These are phyloP conservation scores for Apostichopus leukothele DNA, from an alignment of 53 echinoderm and acorn worm genomes.

Conservation along the genomic window DNA sequence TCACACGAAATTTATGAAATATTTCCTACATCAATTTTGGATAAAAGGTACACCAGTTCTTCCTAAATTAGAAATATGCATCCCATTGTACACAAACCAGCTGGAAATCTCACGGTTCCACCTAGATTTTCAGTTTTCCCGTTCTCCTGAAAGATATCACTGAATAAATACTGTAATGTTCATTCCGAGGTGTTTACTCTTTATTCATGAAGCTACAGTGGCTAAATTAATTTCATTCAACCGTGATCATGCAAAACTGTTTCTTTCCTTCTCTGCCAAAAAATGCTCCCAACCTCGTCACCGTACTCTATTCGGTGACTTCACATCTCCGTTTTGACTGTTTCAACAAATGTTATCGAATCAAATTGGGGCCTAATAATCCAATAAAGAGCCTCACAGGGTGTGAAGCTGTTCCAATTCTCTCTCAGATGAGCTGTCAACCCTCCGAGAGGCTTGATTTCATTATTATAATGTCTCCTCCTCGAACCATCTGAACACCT, in stretches of 20 bases:
- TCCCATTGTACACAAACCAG: no score
- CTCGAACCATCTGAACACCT: not conserved
- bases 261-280: not conserved
- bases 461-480: not conserved
- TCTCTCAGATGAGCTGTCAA: not conserved
- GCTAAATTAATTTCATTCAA: not conserved
- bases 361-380: slow-evolving; percentile 11
- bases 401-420: not conserved
- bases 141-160: no score
- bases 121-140: no score
- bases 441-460: not conserved
- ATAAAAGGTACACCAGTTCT: no score
- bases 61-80: no score
- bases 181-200: not conserved
- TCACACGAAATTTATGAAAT: no score
- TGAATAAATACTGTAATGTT: no score
- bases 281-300: not conserved
- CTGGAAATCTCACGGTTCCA: no score
- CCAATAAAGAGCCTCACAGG: not conserved
- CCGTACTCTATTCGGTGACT: not conserved
- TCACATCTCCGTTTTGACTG: not conserved
- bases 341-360: not conserved
- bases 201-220: not conserved
- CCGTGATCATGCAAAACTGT: not conserved
- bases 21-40: no score